phyloP scores from a whole-genome alignment of 2,888 invertebrate genomes.

The Drosophila fulvimacula region DNA sequence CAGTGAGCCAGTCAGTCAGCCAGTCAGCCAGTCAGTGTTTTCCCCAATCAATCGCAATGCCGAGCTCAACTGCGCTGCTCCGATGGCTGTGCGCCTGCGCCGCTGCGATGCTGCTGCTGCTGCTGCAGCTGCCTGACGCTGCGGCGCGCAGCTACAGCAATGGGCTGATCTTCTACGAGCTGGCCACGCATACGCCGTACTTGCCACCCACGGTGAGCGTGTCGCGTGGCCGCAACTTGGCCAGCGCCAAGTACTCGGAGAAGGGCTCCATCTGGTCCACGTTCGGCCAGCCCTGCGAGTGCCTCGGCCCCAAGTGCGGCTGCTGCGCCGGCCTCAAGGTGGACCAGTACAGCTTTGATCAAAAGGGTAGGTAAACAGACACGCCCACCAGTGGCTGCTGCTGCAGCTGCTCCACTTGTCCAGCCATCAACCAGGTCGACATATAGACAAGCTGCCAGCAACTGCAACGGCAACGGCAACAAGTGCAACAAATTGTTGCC shows the following conservation, averaged over 20 bases:
- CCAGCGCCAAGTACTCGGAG: slow-evolving; percentile 74
- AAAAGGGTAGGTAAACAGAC: slow-evolving; percentile 77
- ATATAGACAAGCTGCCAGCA: slow-evolving; percentile 4
- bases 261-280: slow-evolving; percentile 83
- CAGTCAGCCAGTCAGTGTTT: neutral
- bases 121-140: slow-evolving; percentile 4
- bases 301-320: slow-evolving; percentile 87
- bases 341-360: slow-evolving; percentile 86
- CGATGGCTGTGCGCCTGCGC: slow-evolving; percentile 6
- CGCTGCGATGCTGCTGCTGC: slow-evolving; percentile 8
- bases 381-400: neutral
- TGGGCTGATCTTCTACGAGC: slow-evolving; percentile 81
- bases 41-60: neutral
- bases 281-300: slow-evolving; percentile 85
- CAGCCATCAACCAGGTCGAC: slow-evolving; percentile 4
- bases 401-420: slow-evolving; percentile 17
- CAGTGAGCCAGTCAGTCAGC: too few relatives aligned
- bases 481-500: slow-evolving; percentile 31
- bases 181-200: slow-evolving; percentile 67
- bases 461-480: neutral
- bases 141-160: slow-evolving; percentile 80
- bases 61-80: slow-evolving; percentile 11
- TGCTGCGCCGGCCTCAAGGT: slow-evolving; percentile 92
- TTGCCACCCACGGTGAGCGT: slow-evolving; percentile 82
- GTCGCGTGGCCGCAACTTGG: slow-evolving; percentile 76